These are phyloP conservation scores for Blennius ocellaris DNA, from an alignment of 2,113 vertebrate genomes.

Conservation along the genomic window DNA sequence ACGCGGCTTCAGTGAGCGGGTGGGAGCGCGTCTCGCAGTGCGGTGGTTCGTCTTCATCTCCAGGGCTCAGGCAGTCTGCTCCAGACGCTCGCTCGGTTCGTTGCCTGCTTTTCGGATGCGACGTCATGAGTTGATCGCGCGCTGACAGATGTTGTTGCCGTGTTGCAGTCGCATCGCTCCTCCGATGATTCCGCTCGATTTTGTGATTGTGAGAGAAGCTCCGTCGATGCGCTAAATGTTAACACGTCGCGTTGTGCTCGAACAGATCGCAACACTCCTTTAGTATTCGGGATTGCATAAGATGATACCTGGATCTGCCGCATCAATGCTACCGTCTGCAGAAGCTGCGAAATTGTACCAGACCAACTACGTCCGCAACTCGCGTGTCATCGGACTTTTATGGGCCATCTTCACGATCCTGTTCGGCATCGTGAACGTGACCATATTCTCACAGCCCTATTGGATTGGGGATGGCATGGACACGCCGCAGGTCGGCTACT, in stretches of 20 bases:
- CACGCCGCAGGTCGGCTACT: slow-evolving; percentile 95
- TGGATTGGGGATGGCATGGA: slow-evolving; percentile 98
- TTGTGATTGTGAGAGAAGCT: neutral
- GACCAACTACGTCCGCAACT: slow-evolving; percentile 96
- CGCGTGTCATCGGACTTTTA: slow-evolving; percentile 93
- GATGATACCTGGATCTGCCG: slow-evolving; percentile 84
- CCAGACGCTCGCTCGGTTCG: slow-evolving; percentile 10
- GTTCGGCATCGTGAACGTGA: slow-evolving; percentile 96
- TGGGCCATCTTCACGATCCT: slow-evolving; percentile 98
- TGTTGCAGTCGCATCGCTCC: slow-evolving; percentile 47
- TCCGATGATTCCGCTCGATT: neutral
- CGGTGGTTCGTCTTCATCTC: too few relatives aligned
- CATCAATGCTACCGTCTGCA: slow-evolving; percentile 92
- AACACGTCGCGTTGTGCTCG: slow-evolving; percentile 32
- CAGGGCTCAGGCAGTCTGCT: slow-evolving; percentile 5
- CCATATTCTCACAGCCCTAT: slow-evolving; percentile 96
- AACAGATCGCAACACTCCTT: slow-evolving; percentile 36
- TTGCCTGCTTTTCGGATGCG: slow-evolving; percentile 44
- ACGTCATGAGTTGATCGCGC: slow-evolving; percentile 73
- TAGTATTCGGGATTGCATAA: slow-evolving; percentile 64
- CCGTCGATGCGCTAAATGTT: slow-evolving; percentile 29
- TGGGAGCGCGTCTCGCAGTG: neutral
- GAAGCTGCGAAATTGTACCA: slow-evolving; percentile 96
- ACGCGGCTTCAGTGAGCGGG: slow-evolving; percentile 37
- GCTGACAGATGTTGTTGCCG: slow-evolving; percentile 66